Base-by-base conservation (phyloP, 2,113 vertebrate species). In the Myiozetetes cayanensis region DNA sequence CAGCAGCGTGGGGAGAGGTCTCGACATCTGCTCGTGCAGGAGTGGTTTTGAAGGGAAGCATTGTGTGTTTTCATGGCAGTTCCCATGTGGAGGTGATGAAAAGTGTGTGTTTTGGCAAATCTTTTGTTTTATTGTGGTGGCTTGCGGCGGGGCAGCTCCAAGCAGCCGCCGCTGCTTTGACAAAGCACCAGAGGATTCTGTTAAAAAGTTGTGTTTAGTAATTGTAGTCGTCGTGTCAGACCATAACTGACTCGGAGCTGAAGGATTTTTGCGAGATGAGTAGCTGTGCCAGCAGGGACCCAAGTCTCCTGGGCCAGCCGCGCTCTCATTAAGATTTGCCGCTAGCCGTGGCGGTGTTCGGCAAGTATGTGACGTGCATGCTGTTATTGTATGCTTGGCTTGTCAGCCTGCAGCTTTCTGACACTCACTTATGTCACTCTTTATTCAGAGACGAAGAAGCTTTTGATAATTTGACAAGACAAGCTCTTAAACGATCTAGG, bases 261-360 rank as follows among this genome's bases (percentile, higher is more conserved):
- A 98, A 98, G 98, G 98, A 98, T 98, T 98, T 98, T 98, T 98
- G 98, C 96, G 95, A 98, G 98, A 98, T 98, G 98, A 98, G 98
- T 98, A 98, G 98, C 98, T 98, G 91, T 98, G 98, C 98, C 98
- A 98, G 98, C 98, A 98, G 98, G 98, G 98, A 98, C 98, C 98
- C 98, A 97, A 98, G 98, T 98, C 98, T 98, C 98, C 97, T 98
- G 98, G 98, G 98, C 98, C 98, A 98, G 98, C 98, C 98, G 94
- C 97, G 97, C 98, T 98, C 98, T 98, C 98, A 98, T 99, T 99
- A 99, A 98, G 98, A 98, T 98, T 98, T 98, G 98, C 98, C 98
- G 98, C 98, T 98, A 98, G 98, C 98, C 98, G 98, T 98, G 98
- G 98, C 98, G 97, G 98, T 98, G 98, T 98, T 98, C 97, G 98